A percentile compares a stretch with the other conserved stretches of the same genome.
These are phyloP conservation scores for Muntiacus reevesi DNA, from an alignment of 2,113 vertebrate species.

Conservation along the genomic window DNA sequence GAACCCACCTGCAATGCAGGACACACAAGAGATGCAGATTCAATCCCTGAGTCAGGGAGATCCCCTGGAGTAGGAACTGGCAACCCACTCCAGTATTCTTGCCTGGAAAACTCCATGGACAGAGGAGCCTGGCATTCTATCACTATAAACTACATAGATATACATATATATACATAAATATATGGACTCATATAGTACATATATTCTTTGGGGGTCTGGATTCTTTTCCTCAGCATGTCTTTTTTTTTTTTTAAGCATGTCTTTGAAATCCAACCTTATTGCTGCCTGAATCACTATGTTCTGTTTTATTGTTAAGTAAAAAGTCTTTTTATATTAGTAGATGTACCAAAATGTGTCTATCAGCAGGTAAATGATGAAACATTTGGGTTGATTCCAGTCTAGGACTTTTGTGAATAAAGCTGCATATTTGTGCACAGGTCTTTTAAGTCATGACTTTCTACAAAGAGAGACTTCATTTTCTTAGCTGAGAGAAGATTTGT, in stretches of 20 bases:
- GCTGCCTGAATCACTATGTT: not conserved
- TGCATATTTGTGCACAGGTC: not conserved
- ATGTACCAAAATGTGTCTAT: not conserved
- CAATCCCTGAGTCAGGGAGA: not conserved
- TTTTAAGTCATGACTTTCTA: conserved; percentile 8
- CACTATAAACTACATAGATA: not conserved
- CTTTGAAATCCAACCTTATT: not conserved
- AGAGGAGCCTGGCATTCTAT: not conserved
- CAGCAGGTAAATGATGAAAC: not conserved
- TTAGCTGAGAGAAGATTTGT: not conserved
- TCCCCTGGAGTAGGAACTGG: not conserved
- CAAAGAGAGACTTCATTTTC: conserved; percentile 21
- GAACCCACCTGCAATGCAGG: not conserved
- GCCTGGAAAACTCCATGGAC: not conserved
- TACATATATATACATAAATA: not conserved
- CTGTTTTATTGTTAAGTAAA: not conserved
- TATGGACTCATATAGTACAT: not conserved
- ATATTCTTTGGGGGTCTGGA: not conserved
- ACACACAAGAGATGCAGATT: not conserved
- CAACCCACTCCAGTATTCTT: not conserved
- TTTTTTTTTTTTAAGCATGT: not conserved
- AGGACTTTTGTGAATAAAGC: not conserved
- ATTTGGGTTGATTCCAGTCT: not conserved
- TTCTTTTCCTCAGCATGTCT: not conserved
- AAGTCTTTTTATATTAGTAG: conserved; percentile 16